Conservation (phyloP, 1,140 invertebrate species). For the Anastatus disparis region DNA sequence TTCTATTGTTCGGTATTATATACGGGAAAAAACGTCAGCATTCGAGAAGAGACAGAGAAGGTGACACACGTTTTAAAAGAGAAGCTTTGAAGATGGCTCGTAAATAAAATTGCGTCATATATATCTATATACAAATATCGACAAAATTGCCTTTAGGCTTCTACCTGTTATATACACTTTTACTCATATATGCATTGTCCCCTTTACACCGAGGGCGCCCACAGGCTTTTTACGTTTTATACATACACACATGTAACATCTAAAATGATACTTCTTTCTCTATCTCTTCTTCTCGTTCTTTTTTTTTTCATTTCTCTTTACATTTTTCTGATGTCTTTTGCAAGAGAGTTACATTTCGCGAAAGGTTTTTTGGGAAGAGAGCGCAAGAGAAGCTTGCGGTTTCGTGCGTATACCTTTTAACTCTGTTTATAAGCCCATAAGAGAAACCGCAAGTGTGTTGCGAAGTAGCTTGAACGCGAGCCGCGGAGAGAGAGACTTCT, state of each 20-base stretch:
- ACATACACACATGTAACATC: too few relatives aligned
- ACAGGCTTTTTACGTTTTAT: neutral
- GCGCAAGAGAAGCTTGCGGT: neutral
- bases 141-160: neutral
- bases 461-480: neutral
- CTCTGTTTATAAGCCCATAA: too few relatives aligned
- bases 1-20: slow-evolving; percentile 11
- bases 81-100: slow-evolving; percentile 8
- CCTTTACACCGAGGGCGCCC: neutral
- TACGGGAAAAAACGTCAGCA: neutral
- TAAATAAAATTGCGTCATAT: slow-evolving; percentile 25
- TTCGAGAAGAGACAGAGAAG: neutral
- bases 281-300: too few relatives aligned
- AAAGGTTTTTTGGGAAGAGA: neutral
- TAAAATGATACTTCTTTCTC: too few relatives aligned
- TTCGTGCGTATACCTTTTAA: neutral
- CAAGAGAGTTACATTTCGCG: too few relatives aligned
- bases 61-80: too few relatives aligned
- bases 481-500: too few relatives aligned
- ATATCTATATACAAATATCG: neutral
- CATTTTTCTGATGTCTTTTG: too few relatives aligned
- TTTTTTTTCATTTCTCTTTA: too few relatives aligned
- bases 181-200: too few relatives aligned
- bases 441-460: slow-evolving; percentile 22
- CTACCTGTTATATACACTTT: too few relatives aligned